Evolutionary conservation across 2,113 vertebrate species (phyloP), one percentile per base, ranked within the genome.

Genomic region (Campylorhamphus procurvoides): DNA sequence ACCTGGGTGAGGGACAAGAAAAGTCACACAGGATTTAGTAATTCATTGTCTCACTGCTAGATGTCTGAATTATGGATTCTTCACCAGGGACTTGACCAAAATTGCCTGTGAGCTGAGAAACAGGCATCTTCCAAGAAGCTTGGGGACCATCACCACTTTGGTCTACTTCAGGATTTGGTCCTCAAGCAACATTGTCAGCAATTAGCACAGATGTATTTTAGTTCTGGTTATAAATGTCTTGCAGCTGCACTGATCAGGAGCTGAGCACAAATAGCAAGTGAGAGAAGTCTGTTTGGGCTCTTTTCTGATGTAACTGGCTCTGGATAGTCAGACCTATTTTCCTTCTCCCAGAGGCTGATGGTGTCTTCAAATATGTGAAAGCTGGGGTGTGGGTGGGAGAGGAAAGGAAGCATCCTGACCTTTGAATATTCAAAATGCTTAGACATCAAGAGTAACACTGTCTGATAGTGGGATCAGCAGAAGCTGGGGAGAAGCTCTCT

Each of bases 171-270:
- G 52, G 58, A 73, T 94, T 60, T 71, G 49, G 35, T 88, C 72
- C 60, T 88, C 72, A 59, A 64, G 69, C 18, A 44, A 80, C 91
- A 74, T 56, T 73, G 62, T 55, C 71, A 85, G 85, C 60, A 93
- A 94, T 91, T 95, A 94, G 35, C 79, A 63, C 5, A 19, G 76
- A 84, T 68, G 29, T 94, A 96, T 96, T 96, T 93, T 95, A 90
- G 64, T 56, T 75, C 63, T 96, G 83, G 79, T 84, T 90, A 94
- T 86, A 91, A 92, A 90, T 71, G 79, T 83, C 94, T 94, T 71
- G 75, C 88, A 94, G 92, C 90, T 97, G 95, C 74, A 40, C 60
- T 46, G 86, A 94, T 80, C 90, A 89, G 80, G 74, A 94, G 88
- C 85, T 81, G 75, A 40, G 85, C 73, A 91, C 89, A 81, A 92